A percentile compares a stretch with the other conserved stretches of the same genome.
Evolutionary conservation across 2,888 invertebrate genomes (phyloP).

Genomic region (Folsomia candida): DNA sequence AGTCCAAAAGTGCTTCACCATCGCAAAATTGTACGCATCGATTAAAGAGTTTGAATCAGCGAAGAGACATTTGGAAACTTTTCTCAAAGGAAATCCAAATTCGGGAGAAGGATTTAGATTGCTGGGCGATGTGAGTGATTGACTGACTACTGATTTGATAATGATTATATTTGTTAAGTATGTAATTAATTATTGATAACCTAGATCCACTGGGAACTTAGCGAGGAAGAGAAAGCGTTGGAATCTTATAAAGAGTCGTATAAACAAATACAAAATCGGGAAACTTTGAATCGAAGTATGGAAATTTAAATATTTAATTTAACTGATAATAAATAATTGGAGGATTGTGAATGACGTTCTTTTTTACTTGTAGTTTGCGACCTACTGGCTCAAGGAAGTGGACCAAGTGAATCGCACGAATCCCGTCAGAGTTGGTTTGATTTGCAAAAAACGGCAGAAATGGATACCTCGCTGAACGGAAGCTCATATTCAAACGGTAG

Average conservation of each 20-base stretch:
- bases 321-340: background rate
- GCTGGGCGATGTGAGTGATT: slow-evolving; percentile 36
- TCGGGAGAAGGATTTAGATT: slow-evolving; percentile 25
- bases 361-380: slow-evolving; percentile 27
- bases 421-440: slow-evolving; percentile 28
- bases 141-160: background rate
- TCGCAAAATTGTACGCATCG: slow-evolving; percentile 27
- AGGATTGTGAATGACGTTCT: no score
- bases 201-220: slow-evolving; percentile 26
- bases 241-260: slow-evolving; percentile 28
- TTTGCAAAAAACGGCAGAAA: slow-evolving; percentile 17
- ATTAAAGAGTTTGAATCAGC: slow-evolving; percentile 31
- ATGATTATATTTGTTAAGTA: no score
- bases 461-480: background rate
- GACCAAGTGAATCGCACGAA: slow-evolving; percentile 16
- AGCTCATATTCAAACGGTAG: background rate
- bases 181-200: no score
- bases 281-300: slow-evolving; percentile 28
- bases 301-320: background rate
- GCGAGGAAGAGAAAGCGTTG: slow-evolving; percentile 21
- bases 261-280: slow-evolving; percentile 11
- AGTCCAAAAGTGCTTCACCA: slow-evolving; percentile 24
- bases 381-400: slow-evolving; percentile 24
- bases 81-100: slow-evolving; percentile 24
- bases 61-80: slow-evolving; percentile 26